These are phyloP conservation scores for Dromococcyx pavoninus DNA, from an alignment of 2,797 vertebrate genomes.

Conservation along the genomic window DNA sequence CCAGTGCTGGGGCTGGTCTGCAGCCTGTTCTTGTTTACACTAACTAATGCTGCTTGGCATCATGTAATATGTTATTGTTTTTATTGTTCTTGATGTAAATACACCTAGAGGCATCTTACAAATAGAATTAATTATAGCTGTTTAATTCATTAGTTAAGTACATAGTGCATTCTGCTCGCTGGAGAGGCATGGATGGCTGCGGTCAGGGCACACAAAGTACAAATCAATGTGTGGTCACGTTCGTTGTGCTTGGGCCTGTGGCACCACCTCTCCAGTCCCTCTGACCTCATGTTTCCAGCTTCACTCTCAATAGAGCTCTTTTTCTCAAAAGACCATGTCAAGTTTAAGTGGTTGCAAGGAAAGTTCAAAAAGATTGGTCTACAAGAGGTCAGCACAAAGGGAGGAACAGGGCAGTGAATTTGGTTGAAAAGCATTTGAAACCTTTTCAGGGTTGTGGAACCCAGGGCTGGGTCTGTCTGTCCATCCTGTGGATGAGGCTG, in stretches of 20 bases:
- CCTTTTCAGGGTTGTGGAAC: neutral
- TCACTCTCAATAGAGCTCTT: neutral
- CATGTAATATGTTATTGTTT: slow-evolving; percentile 44
- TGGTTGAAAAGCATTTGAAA: neutral
- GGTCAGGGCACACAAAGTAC: neutral
- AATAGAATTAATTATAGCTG: slow-evolving; percentile 66
- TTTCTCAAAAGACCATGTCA: neutral
- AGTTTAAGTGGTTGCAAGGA: neutral
- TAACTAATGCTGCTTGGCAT: slow-evolving; percentile 46
- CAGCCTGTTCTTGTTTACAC: neutral
- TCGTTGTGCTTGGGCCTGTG: neutral
- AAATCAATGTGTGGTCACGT: neutral
- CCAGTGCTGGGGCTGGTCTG: neutral
- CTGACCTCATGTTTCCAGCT: neutral
- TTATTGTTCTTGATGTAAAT: slow-evolving; percentile 66
- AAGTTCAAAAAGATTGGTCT: neutral
- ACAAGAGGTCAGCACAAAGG: neutral
- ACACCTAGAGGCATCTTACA: slow-evolving; percentile 67
- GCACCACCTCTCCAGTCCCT: neutral
- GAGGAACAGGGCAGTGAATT: neutral
- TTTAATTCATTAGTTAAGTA: slow-evolving; percentile 62
- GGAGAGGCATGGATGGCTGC: neutral
- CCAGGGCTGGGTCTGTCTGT: neutral
- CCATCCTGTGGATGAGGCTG: neutral
- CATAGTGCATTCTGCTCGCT: neutral